Base-by-base conservation (phyloP, 2,113 vertebrate genomes). In the Entelurus aequoreus region DNA sequence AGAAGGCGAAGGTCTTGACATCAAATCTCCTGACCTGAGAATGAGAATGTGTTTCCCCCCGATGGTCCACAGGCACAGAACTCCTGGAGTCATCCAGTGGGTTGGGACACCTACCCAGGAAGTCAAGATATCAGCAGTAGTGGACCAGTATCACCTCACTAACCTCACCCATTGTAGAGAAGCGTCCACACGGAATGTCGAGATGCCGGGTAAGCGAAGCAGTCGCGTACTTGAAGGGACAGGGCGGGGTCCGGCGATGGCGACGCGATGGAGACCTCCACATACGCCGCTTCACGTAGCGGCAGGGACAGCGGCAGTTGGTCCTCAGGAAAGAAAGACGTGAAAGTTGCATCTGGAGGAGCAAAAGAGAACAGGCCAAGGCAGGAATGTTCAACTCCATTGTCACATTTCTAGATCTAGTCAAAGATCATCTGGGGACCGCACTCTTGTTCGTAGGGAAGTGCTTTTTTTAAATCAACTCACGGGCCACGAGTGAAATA, bases 161-260 rank as follows among this genome's bases (percentile, higher is more conserved):
- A 8, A 8, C 4, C 15, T 69, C 50, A 90, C 87, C 88, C 88
- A 6, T 89, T 71, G 10, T 80, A 75, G 56, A 90, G 85, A n/a
- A 90, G 85, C 2, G 65, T 84, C 88, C 88, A 90, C 62, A 86
- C 80, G 1, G 87, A 88, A 60, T 84, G 79, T 62, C 83, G 65
- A 8, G 88, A 87, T 6, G 35, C 55, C 1, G 88, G 88, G 63
- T 84, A 87, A 74, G 88, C 88, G 9, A 87, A 88, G 75, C 88
- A 90, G 50, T 90, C 85, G 49, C 74, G 69, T 1, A 90, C 78
- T 4, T 62, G 78, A 51, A 90, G 63, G 44, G 85, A 83, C 1
- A 90, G 82, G 0, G 57, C 13, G 0, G 76, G 76, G 59, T 88
- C 84, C 0, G 74, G 79, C 36, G 72, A 72, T 0, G 85, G 86